These are phyloP conservation scores for Cossypha niveicapilla DNA, from an alignment of 2,797 vertebrate genomes.

Conservation along the genomic window DNA sequence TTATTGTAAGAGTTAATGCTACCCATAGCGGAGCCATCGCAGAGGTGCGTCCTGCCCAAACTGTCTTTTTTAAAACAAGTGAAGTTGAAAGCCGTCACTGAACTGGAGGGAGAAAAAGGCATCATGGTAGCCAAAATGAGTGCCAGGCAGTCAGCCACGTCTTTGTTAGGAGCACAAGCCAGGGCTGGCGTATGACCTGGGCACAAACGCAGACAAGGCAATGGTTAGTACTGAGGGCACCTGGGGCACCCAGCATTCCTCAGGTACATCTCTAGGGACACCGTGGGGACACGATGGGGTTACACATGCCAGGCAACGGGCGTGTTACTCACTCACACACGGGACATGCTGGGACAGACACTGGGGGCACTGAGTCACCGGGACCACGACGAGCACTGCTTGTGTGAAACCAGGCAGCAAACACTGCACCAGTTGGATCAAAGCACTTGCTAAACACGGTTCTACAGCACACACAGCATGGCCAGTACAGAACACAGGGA, in stretches of 20 bases:
- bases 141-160: constrained; percentile 98
- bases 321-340: constrained; percentile 41
- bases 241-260: constrained; percentile 52
- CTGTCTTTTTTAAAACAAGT: constrained; percentile 84
- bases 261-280: constrained; percentile 63
- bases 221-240: constrained; percentile 73
- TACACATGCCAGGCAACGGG: constrained; percentile 68
- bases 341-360: constrained; percentile 66
- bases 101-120: constrained; percentile 97
- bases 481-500: not conserved
- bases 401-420: constrained; percentile 45
- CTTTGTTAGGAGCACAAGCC: constrained; percentile 97
- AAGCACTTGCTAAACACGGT: constrained; percentile 47
- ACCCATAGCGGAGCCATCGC: constrained; percentile 69
- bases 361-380: constrained; percentile 1
- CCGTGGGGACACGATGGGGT: constrained; percentile 50
- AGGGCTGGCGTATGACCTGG: constrained; percentile 97
- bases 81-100: constrained; percentile 88
- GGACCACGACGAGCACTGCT: constrained; percentile 46
- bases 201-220: constrained; percentile 84
- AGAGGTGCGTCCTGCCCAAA: constrained; percentile 75
- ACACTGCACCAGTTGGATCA: constrained; percentile 20
- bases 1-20: constrained; percentile 73
- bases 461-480: constrained; percentile 11
- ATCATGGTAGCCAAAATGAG: constrained; percentile 99